phyloP scores from a whole-genome alignment of 1,140 invertebrate species.

The Cephus cinctus region DNA sequence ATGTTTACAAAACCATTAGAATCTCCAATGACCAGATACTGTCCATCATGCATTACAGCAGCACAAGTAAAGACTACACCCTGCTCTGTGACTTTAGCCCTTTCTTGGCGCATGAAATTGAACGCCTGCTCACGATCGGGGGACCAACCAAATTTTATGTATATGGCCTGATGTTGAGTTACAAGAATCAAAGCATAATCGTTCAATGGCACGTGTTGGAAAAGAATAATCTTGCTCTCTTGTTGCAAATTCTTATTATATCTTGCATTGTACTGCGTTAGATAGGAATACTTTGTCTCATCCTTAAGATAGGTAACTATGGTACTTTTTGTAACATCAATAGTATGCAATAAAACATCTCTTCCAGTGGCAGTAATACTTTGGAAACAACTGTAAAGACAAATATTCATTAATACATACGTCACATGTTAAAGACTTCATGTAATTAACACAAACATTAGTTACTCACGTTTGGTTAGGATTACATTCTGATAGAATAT shows the following conservation, averaged over 20 bases:
- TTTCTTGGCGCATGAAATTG: conserved; percentile 30
- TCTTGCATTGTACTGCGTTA: conserved; percentile 34
- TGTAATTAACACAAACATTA: background rate
- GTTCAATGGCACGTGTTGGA: conserved; percentile 23
- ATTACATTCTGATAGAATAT: too few relatives aligned
- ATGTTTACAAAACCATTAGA: conserved; percentile 42
- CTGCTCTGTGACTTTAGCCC: conserved; percentile 25
- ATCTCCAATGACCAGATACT: conserved; percentile 44
- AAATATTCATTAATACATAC: conserved; percentile 5
- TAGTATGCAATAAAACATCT: conserved; percentile 30
- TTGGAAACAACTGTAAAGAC: conserved; percentile 28
- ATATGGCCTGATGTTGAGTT: conserved; percentile 34
- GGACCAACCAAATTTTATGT: conserved; percentile 42
- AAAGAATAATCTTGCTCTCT: conserved; percentile 35
- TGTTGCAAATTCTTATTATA: too few relatives aligned
- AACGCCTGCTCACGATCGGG: too few relatives aligned
- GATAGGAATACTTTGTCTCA: conserved; percentile 22
- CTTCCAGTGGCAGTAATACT: conserved; percentile 35
- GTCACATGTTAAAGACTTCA: background rate
- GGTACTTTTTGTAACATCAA: conserved; percentile 32
- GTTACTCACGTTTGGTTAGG: too few relatives aligned
- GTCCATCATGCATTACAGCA: conserved; percentile 44
- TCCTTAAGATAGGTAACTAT: conserved; percentile 28
- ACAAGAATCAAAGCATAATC: conserved; percentile 39
- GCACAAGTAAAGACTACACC: conserved; percentile 33